Percentiles rank a stretch among this genome's conserved stretches.
Evolutionary conservation across 1,140 invertebrate genomes (phyloP).

Genomic region (Ips nitidus): DNA sequence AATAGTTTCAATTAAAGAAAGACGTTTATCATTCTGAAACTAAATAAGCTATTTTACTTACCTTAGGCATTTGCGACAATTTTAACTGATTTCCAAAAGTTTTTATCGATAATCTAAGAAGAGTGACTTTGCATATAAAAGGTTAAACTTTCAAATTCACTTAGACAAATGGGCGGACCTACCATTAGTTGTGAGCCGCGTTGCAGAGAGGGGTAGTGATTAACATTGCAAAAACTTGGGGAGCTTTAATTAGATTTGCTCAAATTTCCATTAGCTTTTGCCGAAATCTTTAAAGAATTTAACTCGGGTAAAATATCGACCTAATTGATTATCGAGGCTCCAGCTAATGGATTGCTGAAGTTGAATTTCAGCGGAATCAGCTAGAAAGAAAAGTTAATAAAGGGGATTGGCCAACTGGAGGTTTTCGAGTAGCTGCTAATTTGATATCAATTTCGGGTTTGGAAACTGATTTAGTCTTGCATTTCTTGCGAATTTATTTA

Average conservation of each 20-base stretch:
- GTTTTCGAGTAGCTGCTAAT: neutral
- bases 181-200: conserved; percentile 18
- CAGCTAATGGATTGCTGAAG: conserved; percentile 17
- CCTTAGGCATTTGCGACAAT: neutral
- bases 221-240: conserved; percentile 17
- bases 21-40: neutral
- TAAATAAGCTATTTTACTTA: neutral
- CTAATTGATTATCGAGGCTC: conserved; percentile 15
- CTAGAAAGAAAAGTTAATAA: conserved; percentile 12
- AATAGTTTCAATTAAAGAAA: neutral
- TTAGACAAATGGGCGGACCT: conserved; percentile 19
- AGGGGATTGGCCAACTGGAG: neutral
- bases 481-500: conserved; percentile 1
- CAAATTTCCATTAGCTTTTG: conserved; percentile 28
- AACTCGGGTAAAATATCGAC: conserved; percentile 16
- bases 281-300: conserved; percentile 20
- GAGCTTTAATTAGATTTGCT: conserved; percentile 22
- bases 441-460: neutral
- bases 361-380: conserved; percentile 9
- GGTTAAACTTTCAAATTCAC: conserved; percentile 19
- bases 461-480: neutral
- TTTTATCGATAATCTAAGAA: neutral
- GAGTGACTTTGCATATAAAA: conserved; percentile 20
- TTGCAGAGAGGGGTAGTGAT: conserved; percentile 11
- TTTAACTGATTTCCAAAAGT: neutral